Evolutionary conservation across 2,888 invertebrate genomes (phyloP).

Genomic region (Leptinotarsa haldemani): DNA sequence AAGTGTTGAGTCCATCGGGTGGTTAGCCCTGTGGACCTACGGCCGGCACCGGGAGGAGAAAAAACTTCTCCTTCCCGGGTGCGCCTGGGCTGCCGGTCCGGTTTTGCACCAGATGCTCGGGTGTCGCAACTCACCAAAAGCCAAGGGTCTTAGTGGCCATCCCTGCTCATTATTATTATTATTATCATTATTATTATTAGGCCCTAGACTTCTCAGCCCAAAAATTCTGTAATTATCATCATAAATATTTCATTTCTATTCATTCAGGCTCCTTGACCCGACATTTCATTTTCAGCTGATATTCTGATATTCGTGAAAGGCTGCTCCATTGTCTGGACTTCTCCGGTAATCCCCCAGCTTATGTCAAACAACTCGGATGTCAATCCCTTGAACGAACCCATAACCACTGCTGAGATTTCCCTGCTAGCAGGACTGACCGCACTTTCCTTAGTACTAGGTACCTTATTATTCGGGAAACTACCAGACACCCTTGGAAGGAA

Average conservation of each 20-base stretch:
- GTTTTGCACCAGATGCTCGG: too few species aligned
- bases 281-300: slow-evolving; percentile 58
- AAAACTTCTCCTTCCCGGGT: too few species aligned
- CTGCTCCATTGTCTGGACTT: slow-evolving; percentile 64
- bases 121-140: too few species aligned
- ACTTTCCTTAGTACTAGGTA: slow-evolving; percentile 39
- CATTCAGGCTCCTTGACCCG: too few species aligned
- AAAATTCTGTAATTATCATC: background rate
- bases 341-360: slow-evolving; percentile 33
- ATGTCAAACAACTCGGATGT: slow-evolving; percentile 25
- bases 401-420: slow-evolving; percentile 42
- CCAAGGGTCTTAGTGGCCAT: too few species aligned
- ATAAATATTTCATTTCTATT: background rate
- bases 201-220: too few species aligned
- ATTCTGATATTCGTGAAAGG: slow-evolving; percentile 64
- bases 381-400: slow-evolving; percentile 56
- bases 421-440: background rate
- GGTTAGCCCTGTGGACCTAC: too few species aligned
- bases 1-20: too few species aligned
- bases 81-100: too few species aligned
- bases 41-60: too few species aligned
- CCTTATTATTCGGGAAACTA: slow-evolving; percentile 34
- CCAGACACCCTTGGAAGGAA: slow-evolving; percentile 64
- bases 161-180: too few species aligned
- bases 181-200: too few species aligned